Evolutionary conservation across 1,140 invertebrate species (phyloP), one percentile per base, ranked within the genome.

Genomic region (Cydia strobilella): DNA sequence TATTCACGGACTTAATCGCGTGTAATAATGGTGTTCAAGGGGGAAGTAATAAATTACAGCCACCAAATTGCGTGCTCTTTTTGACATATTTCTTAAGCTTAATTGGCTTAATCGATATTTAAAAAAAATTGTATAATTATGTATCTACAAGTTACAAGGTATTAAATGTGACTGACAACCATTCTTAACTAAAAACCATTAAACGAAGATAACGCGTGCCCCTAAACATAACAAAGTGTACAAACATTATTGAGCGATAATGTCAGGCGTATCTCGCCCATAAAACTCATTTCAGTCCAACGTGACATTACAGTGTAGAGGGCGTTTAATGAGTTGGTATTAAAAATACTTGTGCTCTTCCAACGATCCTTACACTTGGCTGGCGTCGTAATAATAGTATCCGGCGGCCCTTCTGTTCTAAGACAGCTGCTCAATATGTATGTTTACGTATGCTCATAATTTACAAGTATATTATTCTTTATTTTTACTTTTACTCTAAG

Each of bases 301-400:
- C 65, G 15, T 69, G 65, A 39, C 65, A 69, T 69, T n/a, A 69
- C 27, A 18, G 35, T 20, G 27, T 35, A 39, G 15, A 69, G n/a
- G 65, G 35, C 65, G 7, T 69, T 69, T 69, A 69, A 69, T 69
- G 65, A 69, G 31, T 35, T 18, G 35, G 10, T 69, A 69, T 69
- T 69, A 69, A 42, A 69, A 69, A 69, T 69, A 69, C 65, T 69
- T 69, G 4, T n/a, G 15, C 65, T 69, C 65, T 39, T 59, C 7
- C 20, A 59, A 59, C 54, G 20, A 10, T 69, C n/a, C 31, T 65
- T 69, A 35, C 65, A 69, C 18, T 59, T 59, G 54, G 54, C 54
- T 59, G 54, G 20, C 54, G 54, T 23, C 18, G 54, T 69, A 69
- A 35, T 69, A 69, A 35, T 42, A 69, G 20, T n/a, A 7, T 23